These are phyloP conservation scores for Sebastes itinus DNA, from an alignment of 2,797 vertebrate species.

Conservation along the genomic window DNA sequence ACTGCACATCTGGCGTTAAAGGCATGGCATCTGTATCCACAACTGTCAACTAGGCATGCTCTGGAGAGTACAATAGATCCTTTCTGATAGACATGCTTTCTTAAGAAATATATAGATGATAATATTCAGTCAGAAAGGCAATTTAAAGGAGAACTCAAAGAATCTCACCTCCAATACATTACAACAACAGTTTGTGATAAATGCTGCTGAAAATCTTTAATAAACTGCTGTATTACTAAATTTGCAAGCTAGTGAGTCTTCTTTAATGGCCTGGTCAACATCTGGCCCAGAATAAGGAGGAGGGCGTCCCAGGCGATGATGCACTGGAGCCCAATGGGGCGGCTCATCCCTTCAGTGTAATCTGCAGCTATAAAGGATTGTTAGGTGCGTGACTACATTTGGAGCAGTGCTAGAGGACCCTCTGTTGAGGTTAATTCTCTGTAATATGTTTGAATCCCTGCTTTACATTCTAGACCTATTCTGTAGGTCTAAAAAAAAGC, in stretches of 20 bases:
- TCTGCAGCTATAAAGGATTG: conserved; percentile 44
- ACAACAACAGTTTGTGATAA: neutral
- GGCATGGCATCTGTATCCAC: neutral
- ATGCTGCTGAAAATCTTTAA: neutral
- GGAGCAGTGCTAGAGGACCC: neutral
- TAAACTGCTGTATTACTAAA: neutral
- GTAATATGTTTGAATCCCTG: conserved; percentile 29
- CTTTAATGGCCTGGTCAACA: conserved; percentile 46
- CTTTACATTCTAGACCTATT: neutral
- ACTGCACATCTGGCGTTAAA: conserved; percentile 3
- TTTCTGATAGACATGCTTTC: neutral
- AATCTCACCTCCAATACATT: neutral
- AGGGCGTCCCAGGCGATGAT: conserved; percentile 29
- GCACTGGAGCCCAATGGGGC: conserved; percentile 38
- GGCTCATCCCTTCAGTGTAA: conserved; percentile 48
- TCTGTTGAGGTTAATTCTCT: conserved; percentile 39
- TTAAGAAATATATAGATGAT: rapidly evolving
- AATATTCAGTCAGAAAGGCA: neutral
- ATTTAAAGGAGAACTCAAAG: neutral
- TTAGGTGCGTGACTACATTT: conserved; percentile 31
- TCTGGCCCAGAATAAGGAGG: conserved; percentile 55
- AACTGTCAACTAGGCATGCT: neutral
- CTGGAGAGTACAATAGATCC: neutral
- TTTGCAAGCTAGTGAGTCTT: neutral
- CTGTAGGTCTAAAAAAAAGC: neutral